Evolutionary conservation across 2,113 vertebrate genomes (phyloP), one percentile per base, ranked within the genome.

Genomic region (Cacatua alba): DNA sequence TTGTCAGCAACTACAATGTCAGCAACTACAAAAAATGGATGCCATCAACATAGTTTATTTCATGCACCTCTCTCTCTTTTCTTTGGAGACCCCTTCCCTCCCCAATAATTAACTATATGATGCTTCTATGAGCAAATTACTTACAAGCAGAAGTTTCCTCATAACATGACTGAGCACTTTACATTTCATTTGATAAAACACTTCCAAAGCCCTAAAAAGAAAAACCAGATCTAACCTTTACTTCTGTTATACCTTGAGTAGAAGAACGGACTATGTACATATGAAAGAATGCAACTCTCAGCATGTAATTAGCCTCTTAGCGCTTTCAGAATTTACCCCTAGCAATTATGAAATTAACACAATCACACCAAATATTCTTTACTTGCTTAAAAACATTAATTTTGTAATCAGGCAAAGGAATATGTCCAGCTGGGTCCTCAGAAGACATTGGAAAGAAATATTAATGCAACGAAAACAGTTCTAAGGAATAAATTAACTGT

Each of bases 281-380:
- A 63, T 24, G 57, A 53, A 90, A 65, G 18, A 88, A 39, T 0
- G 1, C 3, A 80, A 48, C 17, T 37, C 37, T 67, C 21, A 82
- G 26, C 15, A 78, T 20, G 14, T 53, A 69, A 70, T 77, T 57
- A 75, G 19, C 6, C 24, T 72, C 67, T 67, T 70, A 48, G 23
- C 4, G 43, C 24, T 93, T 90, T 90, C 10, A 35, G 35, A 82
- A 87, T 72, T 79, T 82, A 68, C 33, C 64, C 17, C 39, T 69
- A 91, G 35, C 14, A 77, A 82, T 89, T 89, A 84, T 33, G 51
- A 91, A 91, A 91, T 94, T 53, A 91, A 74, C 39, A 64, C 25
- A 67, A 51, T 25, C 7, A 70, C 13, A 72, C 8, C 53, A 86
- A 80, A 28, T 57, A 23, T 62, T 86, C 65, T 84, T 89, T 69